Base-by-base conservation (phyloP, 2,797 vertebrate genomes). In the Prionace glauca region DNA sequence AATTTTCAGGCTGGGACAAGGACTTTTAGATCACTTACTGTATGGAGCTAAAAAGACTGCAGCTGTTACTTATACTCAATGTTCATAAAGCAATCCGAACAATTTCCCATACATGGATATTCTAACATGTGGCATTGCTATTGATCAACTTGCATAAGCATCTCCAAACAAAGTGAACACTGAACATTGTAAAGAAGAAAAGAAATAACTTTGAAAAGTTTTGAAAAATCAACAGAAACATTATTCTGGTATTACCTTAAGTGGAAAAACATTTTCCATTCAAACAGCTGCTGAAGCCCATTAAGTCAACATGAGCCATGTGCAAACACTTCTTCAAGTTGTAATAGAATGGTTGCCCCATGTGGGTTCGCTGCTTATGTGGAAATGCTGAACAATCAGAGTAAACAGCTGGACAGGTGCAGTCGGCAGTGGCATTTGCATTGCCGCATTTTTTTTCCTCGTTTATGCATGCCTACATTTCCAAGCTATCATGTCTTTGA, bases 1-100 rank as follows among this genome's bases (percentile, higher is more conserved):
- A 99, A 97, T 97, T 98, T 95, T 99, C 99, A 1, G 99, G 99
- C 79, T 99, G 99, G 99, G 99, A 99, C 96, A 97, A 98, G 96
- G 99, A 99, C 97, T 99, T 99, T 97, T 99, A 95, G 45, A 56
- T 60, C 71, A 71, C 74, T 14, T 56, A 95, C 50, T n/a, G 26
- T 2, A 18, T 94, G 69, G 69, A 11, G 16, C 22, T 74, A 94
- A 24, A 24, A 94, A 11, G 11, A 72, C 41, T 45, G 20, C 67
- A 74, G 11, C 36, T 95, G 29, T 77, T 77, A 77, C 45, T 72
- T 11, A 29, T 77, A 69, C 20, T 92, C 36, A 84, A 92, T 92
- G 90, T 41, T 41, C 90, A 92, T 41, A 88, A 36, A n/a, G 62
- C n/a, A 69, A 32, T 14, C 62, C 41, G 65, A 20, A 26, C 2